A percentile compares a stretch with the other conserved stretches of the same genome.
phyloP scores from a whole-genome alignment of 2,113 vertebrate genomes.

The Serinus canaria region DNA sequence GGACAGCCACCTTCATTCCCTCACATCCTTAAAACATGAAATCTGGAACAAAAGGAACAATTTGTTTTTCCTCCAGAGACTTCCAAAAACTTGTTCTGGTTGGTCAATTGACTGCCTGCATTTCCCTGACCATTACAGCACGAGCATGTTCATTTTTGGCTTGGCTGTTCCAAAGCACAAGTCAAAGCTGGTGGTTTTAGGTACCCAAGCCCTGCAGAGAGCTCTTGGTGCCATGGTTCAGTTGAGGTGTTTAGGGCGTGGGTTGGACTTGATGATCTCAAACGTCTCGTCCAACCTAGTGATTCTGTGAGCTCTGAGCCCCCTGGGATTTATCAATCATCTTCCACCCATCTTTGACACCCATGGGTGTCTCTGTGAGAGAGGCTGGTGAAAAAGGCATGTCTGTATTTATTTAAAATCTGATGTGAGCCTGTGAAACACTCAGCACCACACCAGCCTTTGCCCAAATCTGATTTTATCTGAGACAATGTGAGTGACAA shows the following conservation, averaged over 20 bases:
- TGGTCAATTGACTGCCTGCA: rapidly evolving
- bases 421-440: neutral
- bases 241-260: too few relatives aligned
- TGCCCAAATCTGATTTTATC: neutral
- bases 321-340: neutral
- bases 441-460: neutral
- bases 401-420: neutral
- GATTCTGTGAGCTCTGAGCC: too few relatives aligned
- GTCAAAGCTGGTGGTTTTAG: neutral
- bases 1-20: neutral
- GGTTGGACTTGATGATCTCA: too few relatives aligned
- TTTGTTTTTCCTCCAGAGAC: neutral
- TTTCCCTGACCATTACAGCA: neutral
- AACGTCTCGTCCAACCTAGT: too few relatives aligned
- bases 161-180: neutral
- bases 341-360: neutral
- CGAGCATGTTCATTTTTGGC: neutral
- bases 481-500: neutral
- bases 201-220: neutral
- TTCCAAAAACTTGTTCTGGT: neutral
- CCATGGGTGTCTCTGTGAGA: neutral
- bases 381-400: neutral
- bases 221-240: neutral
- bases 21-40: neutral
- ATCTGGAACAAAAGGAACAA: neutral